Evolutionary conservation across 2,797 vertebrate species (phyloP).

Genomic region (Microtus agrestis): DNA sequence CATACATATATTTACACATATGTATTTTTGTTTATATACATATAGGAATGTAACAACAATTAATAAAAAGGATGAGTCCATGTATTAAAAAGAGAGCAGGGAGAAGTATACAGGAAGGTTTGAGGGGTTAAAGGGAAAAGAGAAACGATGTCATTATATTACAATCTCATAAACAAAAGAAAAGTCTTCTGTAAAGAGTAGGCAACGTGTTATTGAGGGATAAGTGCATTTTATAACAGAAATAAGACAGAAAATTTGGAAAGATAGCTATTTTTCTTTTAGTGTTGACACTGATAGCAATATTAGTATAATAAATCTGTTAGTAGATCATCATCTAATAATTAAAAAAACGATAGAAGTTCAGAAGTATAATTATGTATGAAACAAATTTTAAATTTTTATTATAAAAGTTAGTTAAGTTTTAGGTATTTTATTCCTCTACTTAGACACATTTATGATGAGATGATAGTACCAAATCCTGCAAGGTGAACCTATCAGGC

Average conservation of each 20-base stretch:
- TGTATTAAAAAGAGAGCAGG: background rate
- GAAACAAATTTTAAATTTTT: background rate
- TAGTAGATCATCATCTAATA: background rate
- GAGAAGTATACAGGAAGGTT: background rate
- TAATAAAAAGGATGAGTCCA: background rate
- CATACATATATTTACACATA: no score
- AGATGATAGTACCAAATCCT: background rate
- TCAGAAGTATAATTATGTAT: background rate
- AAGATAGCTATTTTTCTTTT: background rate
- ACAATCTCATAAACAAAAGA: background rate
- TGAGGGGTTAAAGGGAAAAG: background rate
- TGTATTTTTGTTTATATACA: background rate
- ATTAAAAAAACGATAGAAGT: background rate
- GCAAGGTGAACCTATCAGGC: background rate
- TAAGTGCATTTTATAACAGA: background rate
- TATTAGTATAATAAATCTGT: background rate
- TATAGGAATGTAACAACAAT: background rate
- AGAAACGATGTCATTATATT: background rate
- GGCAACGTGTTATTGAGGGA: background rate
- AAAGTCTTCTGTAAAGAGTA: background rate
- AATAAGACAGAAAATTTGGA: background rate
- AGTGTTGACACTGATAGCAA: background rate
- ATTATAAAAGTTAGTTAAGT: background rate
- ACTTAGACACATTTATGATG: background rate
- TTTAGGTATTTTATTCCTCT: background rate